Evolutionary conservation across 2,113 vertebrate genomes (phyloP).

Genomic region (Campylomormyrus tamandua): DNA sequence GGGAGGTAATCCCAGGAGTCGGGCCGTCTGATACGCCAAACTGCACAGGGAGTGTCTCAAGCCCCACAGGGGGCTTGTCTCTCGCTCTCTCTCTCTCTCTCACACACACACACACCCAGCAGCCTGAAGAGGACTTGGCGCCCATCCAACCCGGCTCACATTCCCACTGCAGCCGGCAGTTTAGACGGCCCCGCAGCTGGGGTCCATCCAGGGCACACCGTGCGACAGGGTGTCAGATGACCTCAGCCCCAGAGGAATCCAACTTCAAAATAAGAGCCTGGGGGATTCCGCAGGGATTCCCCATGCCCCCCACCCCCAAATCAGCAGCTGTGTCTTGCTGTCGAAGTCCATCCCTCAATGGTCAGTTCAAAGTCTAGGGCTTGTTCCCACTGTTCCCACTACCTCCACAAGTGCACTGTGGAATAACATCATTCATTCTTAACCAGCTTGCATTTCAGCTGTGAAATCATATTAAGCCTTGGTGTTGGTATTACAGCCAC

Average conservation of each 20-base stretch:
- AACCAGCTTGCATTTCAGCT: neutral
- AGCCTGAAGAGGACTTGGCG: neutral
- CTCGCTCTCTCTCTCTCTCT: no score
- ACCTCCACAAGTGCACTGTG: neutral
- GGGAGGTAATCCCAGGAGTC: neutral
- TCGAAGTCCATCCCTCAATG: neutral
- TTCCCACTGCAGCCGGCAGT: neutral
- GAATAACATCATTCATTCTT: neutral
- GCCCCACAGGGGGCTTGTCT: neutral
- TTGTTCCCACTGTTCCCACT: neutral
- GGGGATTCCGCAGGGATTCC: slow-evolving; percentile 40
- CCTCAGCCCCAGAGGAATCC: slow-evolving; percentile 16
- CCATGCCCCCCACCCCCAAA: slow-evolving; percentile 5
- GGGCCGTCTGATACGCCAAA: neutral
- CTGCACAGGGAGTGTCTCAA: neutral
- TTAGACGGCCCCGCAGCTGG: neutral
- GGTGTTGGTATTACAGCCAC: neutral
- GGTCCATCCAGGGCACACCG: neutral
- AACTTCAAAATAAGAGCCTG: slow-evolving; percentile 35
- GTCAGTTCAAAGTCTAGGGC: slow-evolving; percentile 1
- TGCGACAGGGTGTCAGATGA: slow-evolving; percentile 7
- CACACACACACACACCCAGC: neutral
- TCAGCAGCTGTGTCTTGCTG: neutral
- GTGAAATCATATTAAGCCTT: neutral
- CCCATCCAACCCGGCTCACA: neutral